Base-by-base conservation (phyloP, 2,113 vertebrate genomes). In the Ictalurus furcatus region DNA sequence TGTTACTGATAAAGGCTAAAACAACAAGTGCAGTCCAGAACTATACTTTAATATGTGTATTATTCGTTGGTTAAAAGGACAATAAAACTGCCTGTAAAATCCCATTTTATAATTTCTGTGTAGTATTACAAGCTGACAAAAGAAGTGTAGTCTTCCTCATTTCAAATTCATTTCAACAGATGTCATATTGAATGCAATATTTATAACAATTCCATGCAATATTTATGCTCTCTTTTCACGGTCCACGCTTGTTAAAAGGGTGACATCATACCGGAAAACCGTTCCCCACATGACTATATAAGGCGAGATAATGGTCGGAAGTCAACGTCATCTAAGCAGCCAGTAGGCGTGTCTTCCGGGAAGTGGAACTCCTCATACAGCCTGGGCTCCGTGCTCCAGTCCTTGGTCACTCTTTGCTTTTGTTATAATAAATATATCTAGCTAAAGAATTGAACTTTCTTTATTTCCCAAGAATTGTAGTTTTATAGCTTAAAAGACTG, bases 221-320 rank as follows among this genome's bases (percentile, higher is more conserved):
- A 88, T 88, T 88, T 21, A 91, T 84, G 44, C 69, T 79, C 30
- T 85, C 78, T 87, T 91, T 89, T 84, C 48, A 83, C 87, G 91
- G 88, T 58, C 88, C 86, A 86, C 93, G 91, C 6, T 85, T 92
- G 87, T 90, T 67, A 79, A 85, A 48, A 87, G 2, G 61, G 91
- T 95, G 94, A 95, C 93, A 92, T 96, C 93, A 94, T 93, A 88
- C 93, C 94, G 94, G 96, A 95, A 95, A 81, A 28, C 2, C 76
- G 90, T 25, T 88, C 85, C 91, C 92, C 92, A 92, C 25, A n/a
- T 86, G 63, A 28, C 95, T 95, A 95, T 94, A 95, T 95, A 93
- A 93, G 95, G 95, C 85, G 54, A 90, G 87, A 85, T 87, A 85
- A 28, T 30, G 28, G 89, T 94, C 94, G 93, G 93, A 94, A 94